phyloP scores from a whole-genome alignment of 2,888 invertebrate genomes.

The Drosophila suboccidentalis region DNA sequence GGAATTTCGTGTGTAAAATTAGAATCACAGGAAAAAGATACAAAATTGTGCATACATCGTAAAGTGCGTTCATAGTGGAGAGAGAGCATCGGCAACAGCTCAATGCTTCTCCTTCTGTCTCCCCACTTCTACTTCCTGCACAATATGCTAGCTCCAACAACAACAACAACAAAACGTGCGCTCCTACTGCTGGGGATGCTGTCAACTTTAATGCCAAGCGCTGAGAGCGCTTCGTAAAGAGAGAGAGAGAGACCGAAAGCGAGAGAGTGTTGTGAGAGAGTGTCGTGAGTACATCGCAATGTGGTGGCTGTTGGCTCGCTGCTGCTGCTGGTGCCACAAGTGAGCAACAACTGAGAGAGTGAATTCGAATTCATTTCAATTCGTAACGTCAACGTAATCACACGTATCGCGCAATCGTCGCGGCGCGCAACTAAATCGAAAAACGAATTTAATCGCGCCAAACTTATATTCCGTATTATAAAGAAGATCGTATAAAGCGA shows the following conservation, averaged over 20 bases:
- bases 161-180: slow-evolving; percentile 45
- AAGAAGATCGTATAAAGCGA: slow-evolving; percentile 37
- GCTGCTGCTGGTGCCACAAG: slow-evolving; percentile 47
- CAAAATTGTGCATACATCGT: slow-evolving; percentile 59
- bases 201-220: slow-evolving; percentile 35
- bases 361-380: slow-evolving; percentile 48
- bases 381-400: slow-evolving; percentile 53
- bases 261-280: slow-evolving; percentile 4
- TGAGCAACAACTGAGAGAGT: slow-evolving; percentile 30
- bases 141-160: slow-evolving; percentile 65
- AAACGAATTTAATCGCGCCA: slow-evolving; percentile 35
- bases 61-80: slow-evolving; percentile 56
- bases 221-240: slow-evolving; percentile 39
- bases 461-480: slow-evolving; percentile 22
- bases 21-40: slow-evolving; percentile 61
- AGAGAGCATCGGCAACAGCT: slow-evolving; percentile 54
- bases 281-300: slow-evolving; percentile 28
- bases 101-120: slow-evolving; percentile 29
- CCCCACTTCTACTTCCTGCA: slow-evolving; percentile 67
- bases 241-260: slow-evolving; percentile 25
- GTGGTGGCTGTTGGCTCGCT: slow-evolving; percentile 24
- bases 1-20: slow-evolving; percentile 76
- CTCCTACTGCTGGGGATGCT: slow-evolving; percentile 68
- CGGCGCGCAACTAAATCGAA: slow-evolving; percentile 12
- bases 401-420: slow-evolving; percentile 51